Evolutionary conservation across 2,888 invertebrate genomes (phyloP), one percentile per base, ranked within the genome.

Genomic region (Isoperla grammatica): DNA sequence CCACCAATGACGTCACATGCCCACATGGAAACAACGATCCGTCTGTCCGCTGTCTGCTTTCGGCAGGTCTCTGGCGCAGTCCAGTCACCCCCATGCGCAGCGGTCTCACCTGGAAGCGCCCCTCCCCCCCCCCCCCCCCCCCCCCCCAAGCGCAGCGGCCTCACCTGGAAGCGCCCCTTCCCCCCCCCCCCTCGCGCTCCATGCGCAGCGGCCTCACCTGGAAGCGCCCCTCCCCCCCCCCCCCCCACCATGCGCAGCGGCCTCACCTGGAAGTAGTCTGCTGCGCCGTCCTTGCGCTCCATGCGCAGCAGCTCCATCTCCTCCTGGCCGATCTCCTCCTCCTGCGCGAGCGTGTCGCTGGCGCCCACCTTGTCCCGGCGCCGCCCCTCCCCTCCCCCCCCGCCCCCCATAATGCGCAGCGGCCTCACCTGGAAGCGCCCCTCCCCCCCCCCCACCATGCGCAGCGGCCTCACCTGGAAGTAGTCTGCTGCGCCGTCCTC

Each of bases 351-450:
- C 55, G 76, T 70, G 72, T 87, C 88, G 74, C 84, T 84, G 70
- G 83, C 85, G 63, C 88, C 88, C 69, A 88, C 87, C 72, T 87
- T 86, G 74, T 87, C 86, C 68, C 86, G 82, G 56, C 88, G 81
- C 22, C 83, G 77, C 64, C 79, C 29, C 29, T 29, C 29, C 29
- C 29, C 29, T 29, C 29, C 8, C 29, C 8, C 4, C 29, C 29
- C 29, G 5, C 8, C 29, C 29, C 29, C 29, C 5, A 29, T 29
- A 8, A 29, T 17, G 45, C 2, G 19, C 15, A 8, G 15, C n/a
- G n/a, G n/a, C n/a, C 19, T 46, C 17, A 46, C 46, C 46, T 46
- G 46, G 46, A 19, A 46, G 20, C 4, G 22, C n/a, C n/a, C 20
- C 46, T 46, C 19, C 45, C 13, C 19, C 45, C 12, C 20, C 22